Evolutionary conservation across 2,888 invertebrate species (phyloP).

Genomic region (Eucera pruinosa): DNA sequence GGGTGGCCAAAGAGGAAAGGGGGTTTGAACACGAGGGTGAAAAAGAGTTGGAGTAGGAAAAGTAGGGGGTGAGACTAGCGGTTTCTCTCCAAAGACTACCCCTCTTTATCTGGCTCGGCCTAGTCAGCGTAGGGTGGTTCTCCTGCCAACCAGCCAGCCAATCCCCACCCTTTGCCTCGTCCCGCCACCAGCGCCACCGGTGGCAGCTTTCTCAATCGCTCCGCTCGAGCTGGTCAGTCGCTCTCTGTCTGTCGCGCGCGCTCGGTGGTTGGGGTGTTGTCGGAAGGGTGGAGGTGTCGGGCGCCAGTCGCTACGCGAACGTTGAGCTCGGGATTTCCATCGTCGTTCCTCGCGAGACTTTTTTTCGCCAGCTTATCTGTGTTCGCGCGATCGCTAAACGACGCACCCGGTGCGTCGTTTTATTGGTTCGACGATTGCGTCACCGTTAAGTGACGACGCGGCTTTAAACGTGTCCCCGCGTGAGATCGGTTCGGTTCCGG

Average conservation of each 20-base stretch:
- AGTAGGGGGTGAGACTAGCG: constrained; percentile 16
- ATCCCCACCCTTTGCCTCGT: constrained; percentile 50
- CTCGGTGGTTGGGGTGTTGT: constrained; percentile 74
- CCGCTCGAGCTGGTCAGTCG: constrained; percentile 42
- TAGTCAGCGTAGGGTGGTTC: constrained; percentile 48
- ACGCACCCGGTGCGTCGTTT: neutral
- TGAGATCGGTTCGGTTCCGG: neutral
- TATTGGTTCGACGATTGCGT: neutral
- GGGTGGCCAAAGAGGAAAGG: neutral
- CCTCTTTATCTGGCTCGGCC: constrained; percentile 12
- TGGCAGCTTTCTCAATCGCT: constrained; percentile 56
- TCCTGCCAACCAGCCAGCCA: constrained; percentile 59
- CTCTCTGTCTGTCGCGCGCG: constrained; percentile 60
- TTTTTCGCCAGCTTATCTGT: constrained; percentile 22
- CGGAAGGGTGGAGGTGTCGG: constrained; percentile 80
- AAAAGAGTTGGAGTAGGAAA: constrained; percentile 8
- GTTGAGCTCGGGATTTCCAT: constrained; percentile 71
- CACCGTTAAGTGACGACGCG: no score
- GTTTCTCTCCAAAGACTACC: constrained; percentile 21
- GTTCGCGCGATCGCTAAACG: constrained; percentile 1
- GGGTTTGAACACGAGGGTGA: neutral
- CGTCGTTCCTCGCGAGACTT: constrained; percentile 50
- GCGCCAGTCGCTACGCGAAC: constrained; percentile 80
- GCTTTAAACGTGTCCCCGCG: no score
- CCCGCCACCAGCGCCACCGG: constrained; percentile 57